phyloP scores from a whole-genome alignment of 2,888 invertebrate genomes.

The Lycophotia porphyrea region DNA sequence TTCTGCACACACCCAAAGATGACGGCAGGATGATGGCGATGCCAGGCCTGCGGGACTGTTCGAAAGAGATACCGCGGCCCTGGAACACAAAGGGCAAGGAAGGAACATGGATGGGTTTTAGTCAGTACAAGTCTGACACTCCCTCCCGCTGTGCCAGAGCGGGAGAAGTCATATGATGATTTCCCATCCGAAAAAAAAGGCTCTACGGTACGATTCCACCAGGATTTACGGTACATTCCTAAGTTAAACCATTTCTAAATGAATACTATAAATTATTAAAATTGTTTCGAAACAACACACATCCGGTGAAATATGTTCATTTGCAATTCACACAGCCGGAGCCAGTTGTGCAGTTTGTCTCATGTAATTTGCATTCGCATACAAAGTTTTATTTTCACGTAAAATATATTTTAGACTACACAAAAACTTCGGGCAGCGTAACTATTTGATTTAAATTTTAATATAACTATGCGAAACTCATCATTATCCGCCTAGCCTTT shows the following conservation, averaged over 20 bases:
- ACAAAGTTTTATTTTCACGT: slow-evolving; percentile 20
- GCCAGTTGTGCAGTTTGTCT: slow-evolving; percentile 20
- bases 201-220: background rate
- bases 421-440: background rate
- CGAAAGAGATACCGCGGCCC: no score
- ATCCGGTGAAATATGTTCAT: slow-evolving; percentile 27
- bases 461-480: background rate
- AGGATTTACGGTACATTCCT: background rate
- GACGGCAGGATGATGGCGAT: no score
- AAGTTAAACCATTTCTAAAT: background rate
- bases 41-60: no score
- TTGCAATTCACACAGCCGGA: slow-evolving; percentile 33
- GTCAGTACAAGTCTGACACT: no score
- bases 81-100: no score
- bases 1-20: no score
- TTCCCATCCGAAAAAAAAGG: no score
- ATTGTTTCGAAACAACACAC: background rate
- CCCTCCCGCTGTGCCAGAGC: no score
- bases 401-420: slow-evolving; percentile 18
- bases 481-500: background rate
- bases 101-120: no score
- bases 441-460: background rate
- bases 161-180: no score
- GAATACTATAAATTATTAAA: background rate
- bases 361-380: slow-evolving; percentile 45